These are phyloP conservation scores for Aphodius sticticus DNA, from an alignment of 2,888 invertebrate genomes.

Conservation along the genomic window DNA sequence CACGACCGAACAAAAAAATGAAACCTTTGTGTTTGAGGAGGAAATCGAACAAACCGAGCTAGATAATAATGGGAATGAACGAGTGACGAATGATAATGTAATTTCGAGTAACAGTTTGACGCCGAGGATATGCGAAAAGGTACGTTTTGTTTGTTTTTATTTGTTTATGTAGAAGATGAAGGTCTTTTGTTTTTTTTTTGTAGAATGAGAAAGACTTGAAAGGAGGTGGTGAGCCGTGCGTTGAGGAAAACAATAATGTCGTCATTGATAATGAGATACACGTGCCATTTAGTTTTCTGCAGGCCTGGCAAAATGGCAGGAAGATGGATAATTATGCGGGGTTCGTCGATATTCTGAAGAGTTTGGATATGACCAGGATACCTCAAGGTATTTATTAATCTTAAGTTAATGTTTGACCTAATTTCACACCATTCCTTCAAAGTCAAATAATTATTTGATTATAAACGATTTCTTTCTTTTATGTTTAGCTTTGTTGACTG, in stretches of 20 bases:
- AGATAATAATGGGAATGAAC: background rate
- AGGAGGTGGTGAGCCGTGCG: conserved; percentile 44
- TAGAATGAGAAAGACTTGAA: conserved; percentile 30
- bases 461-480: background rate
- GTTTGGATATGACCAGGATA: conserved; percentile 46
- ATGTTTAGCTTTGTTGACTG: too few species aligned
- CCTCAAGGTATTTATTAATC: conserved; percentile 46
- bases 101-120: background rate
- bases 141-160: background rate
- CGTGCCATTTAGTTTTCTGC: conserved; percentile 56
- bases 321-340: conserved; percentile 49
- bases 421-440: too few species aligned
- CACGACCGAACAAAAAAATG: too few species aligned
- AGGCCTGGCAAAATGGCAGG: conserved; percentile 55
- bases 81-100: background rate
- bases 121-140: background rate
- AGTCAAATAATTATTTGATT: conserved; percentile 9
- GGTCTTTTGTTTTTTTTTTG: background rate
- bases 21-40: too few species aligned
- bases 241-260: conserved; percentile 18
- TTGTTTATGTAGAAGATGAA: too few species aligned
- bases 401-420: too few species aligned
- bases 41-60: background rate
- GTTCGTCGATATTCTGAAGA: conserved; percentile 54
- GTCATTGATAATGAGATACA: conserved; percentile 42